Conservation (phyloP, 2,797 vertebrate genomes). For the Oryzias dopingdopingensis region DNA sequence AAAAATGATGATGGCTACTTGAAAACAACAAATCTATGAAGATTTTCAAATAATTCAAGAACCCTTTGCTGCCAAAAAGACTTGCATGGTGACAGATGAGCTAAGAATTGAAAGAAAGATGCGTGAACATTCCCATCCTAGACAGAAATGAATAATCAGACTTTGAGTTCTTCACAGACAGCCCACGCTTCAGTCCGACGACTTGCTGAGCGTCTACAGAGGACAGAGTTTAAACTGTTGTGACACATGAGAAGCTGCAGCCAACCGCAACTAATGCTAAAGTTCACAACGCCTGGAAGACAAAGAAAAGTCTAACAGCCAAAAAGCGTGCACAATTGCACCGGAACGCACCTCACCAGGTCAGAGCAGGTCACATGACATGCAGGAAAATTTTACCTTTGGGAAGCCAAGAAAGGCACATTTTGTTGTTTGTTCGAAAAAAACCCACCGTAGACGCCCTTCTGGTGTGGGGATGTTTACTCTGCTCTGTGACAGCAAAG, state of each 20-base stretch:
- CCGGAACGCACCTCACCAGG: slow-evolving; percentile 20
- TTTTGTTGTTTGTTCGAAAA: too few species aligned
- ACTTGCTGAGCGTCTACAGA: slow-evolving; percentile 32
- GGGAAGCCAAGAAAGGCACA: too few species aligned
- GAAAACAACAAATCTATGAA: too few species aligned
- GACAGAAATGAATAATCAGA: too few species aligned
- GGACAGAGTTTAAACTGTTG: slow-evolving; percentile 61
- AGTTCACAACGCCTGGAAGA: slow-evolving; percentile 54
- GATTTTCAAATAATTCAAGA: too few species aligned
- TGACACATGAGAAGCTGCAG: slow-evolving; percentile 66
- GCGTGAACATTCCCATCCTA: slow-evolving; percentile 7
- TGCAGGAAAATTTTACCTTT: slow-evolving; percentile 4
- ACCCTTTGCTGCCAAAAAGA: not conserved
- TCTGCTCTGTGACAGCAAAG: too few species aligned
- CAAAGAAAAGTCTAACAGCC: slow-evolving; percentile 40
- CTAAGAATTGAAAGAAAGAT: slow-evolving; percentile 17
- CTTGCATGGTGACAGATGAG: not conserved
- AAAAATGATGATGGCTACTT: too few species aligned
- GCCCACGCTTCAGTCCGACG: slow-evolving; percentile 34
- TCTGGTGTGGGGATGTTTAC: too few species aligned
- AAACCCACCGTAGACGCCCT: too few species aligned
- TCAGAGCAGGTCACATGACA: slow-evolving; percentile 5
- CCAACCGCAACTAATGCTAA: slow-evolving; percentile 59
- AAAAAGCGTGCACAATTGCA: slow-evolving; percentile 35
- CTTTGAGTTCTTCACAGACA: slow-evolving; percentile 25